Evolutionary conservation across 2,113 vertebrate species (phyloP).

Genomic region (Bos javanicus): DNA sequence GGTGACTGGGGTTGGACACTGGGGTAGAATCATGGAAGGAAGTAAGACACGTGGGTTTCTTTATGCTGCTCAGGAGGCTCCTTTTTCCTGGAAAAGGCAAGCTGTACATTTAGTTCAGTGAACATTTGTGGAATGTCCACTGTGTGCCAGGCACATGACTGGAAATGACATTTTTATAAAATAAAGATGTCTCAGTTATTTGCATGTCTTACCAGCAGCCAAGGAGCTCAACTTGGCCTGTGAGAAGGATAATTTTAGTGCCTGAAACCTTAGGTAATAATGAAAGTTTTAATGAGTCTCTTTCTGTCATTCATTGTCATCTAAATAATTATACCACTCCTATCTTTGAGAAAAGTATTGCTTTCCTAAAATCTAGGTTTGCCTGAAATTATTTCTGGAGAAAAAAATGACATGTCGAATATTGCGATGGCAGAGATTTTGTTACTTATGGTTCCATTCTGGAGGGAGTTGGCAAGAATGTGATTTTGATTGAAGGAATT

Average conservation of each 20-base stretch:
- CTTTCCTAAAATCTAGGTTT: not conserved
- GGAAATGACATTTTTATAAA: constrained; percentile 45
- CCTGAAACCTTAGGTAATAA: constrained; percentile 9
- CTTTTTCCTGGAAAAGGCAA: constrained; percentile 6
- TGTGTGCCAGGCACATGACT: constrained; percentile 17
- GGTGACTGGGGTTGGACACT: not conserved
- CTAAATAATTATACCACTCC: not conserved
- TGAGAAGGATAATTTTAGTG: constrained; percentile 28
- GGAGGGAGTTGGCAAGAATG: not conserved
- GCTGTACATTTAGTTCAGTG: not conserved
- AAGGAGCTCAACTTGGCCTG: not conserved
- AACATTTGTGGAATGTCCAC: constrained; percentile 36
- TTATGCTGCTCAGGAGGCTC: not conserved
- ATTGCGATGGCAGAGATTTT: not conserved
- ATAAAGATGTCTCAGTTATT: constrained; percentile 53
- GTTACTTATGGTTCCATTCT: not conserved
- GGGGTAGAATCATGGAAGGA: not conserved
- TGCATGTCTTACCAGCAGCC: not conserved
- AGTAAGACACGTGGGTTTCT: not conserved
- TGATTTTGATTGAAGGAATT: constrained; percentile 16
- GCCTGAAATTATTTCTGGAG: not conserved
- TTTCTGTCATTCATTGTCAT: constrained; percentile 10
- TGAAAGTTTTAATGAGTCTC: not conserved
- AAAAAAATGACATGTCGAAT: not conserved
- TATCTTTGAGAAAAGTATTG: not conserved